Percentiles rank a stretch among this genome's conserved stretches.
phyloP scores from a whole-genome alignment of 92 coral and sea anemone species.

The Zoanthus sansibaricus region DNA sequence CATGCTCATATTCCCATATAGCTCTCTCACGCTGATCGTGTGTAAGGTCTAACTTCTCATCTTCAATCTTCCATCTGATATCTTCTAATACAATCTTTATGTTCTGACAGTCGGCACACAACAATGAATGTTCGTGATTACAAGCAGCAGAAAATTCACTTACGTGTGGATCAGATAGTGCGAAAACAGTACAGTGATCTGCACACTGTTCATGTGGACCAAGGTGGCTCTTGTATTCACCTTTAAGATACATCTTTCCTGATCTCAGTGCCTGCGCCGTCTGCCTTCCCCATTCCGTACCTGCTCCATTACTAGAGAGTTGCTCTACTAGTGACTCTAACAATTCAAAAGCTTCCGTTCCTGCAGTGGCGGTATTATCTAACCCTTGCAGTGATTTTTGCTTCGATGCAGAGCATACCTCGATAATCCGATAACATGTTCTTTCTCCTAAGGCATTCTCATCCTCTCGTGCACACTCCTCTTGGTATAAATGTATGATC shows the following conservation, averaged over 20 bases:
- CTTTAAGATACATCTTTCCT: constrained; percentile 49
- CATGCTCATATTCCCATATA: constrained; percentile 55
- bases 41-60: constrained; percentile 25
- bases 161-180: constrained; percentile 48
- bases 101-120: constrained; percentile 47
- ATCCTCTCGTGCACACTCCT: constrained; percentile 14
- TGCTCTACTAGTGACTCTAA: constrained; percentile 10
- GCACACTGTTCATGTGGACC: constrained; percentile 63
- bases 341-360: constrained; percentile 58
- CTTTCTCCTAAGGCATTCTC: constrained; percentile 32
- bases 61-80: neutral
- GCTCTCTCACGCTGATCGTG: constrained; percentile 52
- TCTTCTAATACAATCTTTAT: constrained; percentile 17
- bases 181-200: constrained; percentile 69
- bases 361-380: constrained; percentile 35
- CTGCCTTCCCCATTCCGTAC: constrained; percentile 24
- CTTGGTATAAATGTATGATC: neutral
- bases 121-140: constrained; percentile 44
- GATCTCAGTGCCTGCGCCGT: constrained; percentile 14
- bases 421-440: constrained; percentile 52
- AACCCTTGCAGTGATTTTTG: too few species aligned
- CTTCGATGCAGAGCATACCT: constrained; percentile 23
- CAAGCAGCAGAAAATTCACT: constrained; percentile 44
- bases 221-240: constrained; percentile 62
- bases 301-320: constrained; percentile 46